A percentile compares a stretch with the other conserved stretches of the same genome.
Evolutionary conservation across 2,113 vertebrate genomes (phyloP).

Genomic region (Paralichthys olivaceus): DNA sequence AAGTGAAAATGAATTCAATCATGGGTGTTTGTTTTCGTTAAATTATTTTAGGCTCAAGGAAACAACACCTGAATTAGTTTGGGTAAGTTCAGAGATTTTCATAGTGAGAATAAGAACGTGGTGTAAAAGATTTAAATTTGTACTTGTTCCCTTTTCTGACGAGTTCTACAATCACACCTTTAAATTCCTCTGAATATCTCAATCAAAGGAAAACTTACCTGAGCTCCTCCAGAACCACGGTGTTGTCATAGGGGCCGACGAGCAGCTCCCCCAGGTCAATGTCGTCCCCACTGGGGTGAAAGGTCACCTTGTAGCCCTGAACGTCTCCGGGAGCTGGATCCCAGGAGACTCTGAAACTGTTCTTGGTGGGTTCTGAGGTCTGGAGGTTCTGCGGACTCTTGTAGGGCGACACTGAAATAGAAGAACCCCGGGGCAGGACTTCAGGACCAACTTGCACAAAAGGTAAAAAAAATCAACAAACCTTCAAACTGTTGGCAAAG

Average conservation of each 20-base stretch:
- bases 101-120: too few species aligned
- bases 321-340: conserved; percentile 91
- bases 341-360: conserved; percentile 95
- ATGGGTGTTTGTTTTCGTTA: too few species aligned
- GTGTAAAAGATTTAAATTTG: too few species aligned
- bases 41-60: too few species aligned
- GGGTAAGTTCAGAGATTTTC: too few species aligned
- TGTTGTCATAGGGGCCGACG: conserved; percentile 95
- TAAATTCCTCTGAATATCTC: neutral
- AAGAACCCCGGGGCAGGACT: conserved; percentile 34
- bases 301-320: conserved; percentile 94
- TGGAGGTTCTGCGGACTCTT: conserved; percentile 94
- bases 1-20: too few species aligned
- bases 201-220: conserved; percentile 84
- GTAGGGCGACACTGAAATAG: conserved; percentile 87
- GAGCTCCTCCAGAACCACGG: conserved; percentile 95
- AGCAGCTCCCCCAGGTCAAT: conserved; percentile 86
- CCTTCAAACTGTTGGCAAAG: neutral
- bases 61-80: too few species aligned
- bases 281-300: conserved; percentile 87
- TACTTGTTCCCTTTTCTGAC: too few species aligned
- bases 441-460: conserved; percentile 41
- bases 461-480: neutral
- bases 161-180: neutral
- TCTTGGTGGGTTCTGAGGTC: conserved; percentile 94